Percentiles rank a stretch among this genome's conserved stretches.
These are phyloP conservation scores for Dicyrtomina minuta DNA, from an alignment of 2,888 invertebrate species.

Conservation along the genomic window DNA sequence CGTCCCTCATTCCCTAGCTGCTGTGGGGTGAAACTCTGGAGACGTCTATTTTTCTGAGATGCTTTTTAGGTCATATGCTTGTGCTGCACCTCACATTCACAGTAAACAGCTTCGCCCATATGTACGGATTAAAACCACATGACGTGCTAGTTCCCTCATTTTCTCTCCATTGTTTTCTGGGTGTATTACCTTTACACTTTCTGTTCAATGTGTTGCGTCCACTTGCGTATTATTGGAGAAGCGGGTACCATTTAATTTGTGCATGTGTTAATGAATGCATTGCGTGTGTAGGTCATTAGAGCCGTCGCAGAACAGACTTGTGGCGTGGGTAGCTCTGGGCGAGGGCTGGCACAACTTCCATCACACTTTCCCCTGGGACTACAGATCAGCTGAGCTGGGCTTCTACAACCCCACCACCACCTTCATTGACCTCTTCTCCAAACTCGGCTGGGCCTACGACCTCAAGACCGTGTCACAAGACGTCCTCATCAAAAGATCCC, in stretches of 20 bases:
- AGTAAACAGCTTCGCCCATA: slow-evolving; percentile 7
- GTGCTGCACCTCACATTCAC: neutral
- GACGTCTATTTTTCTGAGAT: neutral
- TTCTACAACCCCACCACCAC: slow-evolving; percentile 64
- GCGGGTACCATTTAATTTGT: no score
- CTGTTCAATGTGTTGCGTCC: no score
- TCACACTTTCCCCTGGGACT: slow-evolving; percentile 79
- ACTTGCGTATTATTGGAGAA: no score
- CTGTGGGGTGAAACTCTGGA: neutral
- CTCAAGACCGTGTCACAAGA: slow-evolving; percentile 66
- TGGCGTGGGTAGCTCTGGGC: slow-evolving; percentile 67
- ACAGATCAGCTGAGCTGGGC: slow-evolving; percentile 60
- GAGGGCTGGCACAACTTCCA: slow-evolving; percentile 90
- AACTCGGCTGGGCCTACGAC: slow-evolving; percentile 66
- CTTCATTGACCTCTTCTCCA: slow-evolving; percentile 65
- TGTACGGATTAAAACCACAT: slow-evolving; percentile 24
- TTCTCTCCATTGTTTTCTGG: neutral
- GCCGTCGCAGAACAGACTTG: no score
- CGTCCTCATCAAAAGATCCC: slow-evolving; percentile 68
- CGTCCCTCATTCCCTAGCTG: neutral
- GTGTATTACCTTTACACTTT: no score
- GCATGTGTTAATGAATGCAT: no score
- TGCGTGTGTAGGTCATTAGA: no score
- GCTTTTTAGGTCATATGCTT: neutral
- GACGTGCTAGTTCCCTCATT: slow-evolving; percentile 61